These are phyloP conservation scores for Nomada ferruginata DNA, from an alignment of 2,888 invertebrate genomes.

Conservation along the genomic window DNA sequence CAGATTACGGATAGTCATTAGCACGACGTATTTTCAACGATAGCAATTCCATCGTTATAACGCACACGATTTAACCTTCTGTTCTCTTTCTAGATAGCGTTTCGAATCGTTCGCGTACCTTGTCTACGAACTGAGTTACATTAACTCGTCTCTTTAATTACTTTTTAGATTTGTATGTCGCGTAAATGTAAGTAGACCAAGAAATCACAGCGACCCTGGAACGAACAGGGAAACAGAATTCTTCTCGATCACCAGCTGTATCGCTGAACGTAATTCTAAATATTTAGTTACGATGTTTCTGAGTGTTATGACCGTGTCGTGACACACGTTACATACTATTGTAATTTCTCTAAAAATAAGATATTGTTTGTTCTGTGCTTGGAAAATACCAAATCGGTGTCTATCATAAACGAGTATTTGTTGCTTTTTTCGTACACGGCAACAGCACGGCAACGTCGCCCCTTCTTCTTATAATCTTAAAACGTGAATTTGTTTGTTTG, in stretches of 20 bases:
- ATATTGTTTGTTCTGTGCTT: slow-evolving; percentile 31
- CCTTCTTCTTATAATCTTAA: slow-evolving; percentile 53
- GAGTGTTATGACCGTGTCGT: neutral
- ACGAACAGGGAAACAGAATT: neutral
- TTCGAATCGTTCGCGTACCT: slow-evolving; percentile 22
- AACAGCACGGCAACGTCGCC: slow-evolving; percentile 25
- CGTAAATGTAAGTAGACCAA: slow-evolving; percentile 46
- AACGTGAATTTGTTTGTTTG: slow-evolving; percentile 35
- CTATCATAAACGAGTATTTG: slow-evolving; percentile 21
- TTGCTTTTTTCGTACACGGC: slow-evolving; percentile 30
- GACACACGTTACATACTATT: slow-evolving; percentile 8
- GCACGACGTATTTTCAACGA: slow-evolving; percentile 32
- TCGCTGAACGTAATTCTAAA: slow-evolving; percentile 30
- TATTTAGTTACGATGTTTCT: slow-evolving; percentile 33
- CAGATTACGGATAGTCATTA: slow-evolving; percentile 43
- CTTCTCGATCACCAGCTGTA: neutral
- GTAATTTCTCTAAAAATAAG: slow-evolving; percentile 7
- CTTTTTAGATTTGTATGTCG: slow-evolving; percentile 26
- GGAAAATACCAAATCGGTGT: slow-evolving; percentile 15
- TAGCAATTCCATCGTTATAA: slow-evolving; percentile 12
- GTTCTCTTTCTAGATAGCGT: slow-evolving; percentile 30
- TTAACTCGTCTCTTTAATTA: slow-evolving; percentile 42
- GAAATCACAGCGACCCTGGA: slow-evolving; percentile 30
- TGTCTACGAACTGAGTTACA: slow-evolving; percentile 48
- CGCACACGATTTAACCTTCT: slow-evolving; percentile 5